phyloP scores from a whole-genome alignment of 2,888 invertebrate genomes.

The Agonopterix alstromeriana region DNA sequence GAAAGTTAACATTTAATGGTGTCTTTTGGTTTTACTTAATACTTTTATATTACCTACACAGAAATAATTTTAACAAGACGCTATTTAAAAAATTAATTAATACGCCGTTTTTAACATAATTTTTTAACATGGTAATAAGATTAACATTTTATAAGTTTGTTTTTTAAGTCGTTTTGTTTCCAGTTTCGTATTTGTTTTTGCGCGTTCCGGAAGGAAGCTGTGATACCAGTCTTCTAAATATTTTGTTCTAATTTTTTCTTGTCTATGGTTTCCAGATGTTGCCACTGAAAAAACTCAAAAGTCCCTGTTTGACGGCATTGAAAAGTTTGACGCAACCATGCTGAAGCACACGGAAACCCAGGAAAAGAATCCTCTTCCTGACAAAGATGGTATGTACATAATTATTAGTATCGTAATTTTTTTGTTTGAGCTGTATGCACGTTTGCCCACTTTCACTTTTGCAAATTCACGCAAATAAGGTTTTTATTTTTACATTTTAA shows the following conservation, averaged over 20 bases:
- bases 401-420: not conserved
- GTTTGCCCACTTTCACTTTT: not conserved
- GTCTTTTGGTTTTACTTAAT: not conserved
- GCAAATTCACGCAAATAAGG: not conserved
- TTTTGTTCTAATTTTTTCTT: conserved; percentile 9
- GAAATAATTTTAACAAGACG: too few relatives aligned
- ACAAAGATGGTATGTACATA: conserved; percentile 88
- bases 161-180: too few relatives aligned
- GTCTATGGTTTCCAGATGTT: conserved; percentile 81
- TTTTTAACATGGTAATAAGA: too few relatives aligned
- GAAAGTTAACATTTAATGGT: not conserved
- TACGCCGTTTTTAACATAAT: too few relatives aligned
- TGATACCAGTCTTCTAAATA: not conserved
- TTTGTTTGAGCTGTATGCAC: not conserved
- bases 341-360: conserved; percentile 94
- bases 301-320: conserved; percentile 90
- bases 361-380: conserved; percentile 95
- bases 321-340: conserved; percentile 88
- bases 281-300: conserved; percentile 91
- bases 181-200: not conserved
- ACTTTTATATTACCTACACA: too few relatives aligned
- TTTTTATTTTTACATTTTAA: too few relatives aligned
- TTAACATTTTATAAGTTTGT: too few relatives aligned
- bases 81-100: too few relatives aligned
- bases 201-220: not conserved